Conservation (phyloP, 2,113 vertebrate species). For the Fulmarus glacialis region DNA sequence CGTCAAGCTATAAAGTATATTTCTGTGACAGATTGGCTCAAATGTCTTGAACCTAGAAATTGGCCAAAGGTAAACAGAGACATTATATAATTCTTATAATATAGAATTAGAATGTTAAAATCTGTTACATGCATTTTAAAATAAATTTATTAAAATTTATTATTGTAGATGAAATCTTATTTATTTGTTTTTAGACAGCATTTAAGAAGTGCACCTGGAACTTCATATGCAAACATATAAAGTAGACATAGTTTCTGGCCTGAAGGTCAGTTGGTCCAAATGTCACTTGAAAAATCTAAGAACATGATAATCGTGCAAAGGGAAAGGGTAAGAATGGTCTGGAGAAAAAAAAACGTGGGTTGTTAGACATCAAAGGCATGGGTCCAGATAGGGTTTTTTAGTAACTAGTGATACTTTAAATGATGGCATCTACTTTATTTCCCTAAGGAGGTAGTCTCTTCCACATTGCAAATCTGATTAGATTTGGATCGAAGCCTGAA, state of each 20-base stretch:
- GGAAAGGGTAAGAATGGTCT: background rate
- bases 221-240: background rate
- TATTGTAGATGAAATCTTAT: background rate
- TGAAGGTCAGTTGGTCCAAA: background rate
- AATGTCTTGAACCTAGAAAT: background rate
- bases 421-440: background rate
- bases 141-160: background rate
- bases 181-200: background rate
- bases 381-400: background rate
- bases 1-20: background rate
- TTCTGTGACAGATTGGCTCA: background rate
- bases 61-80: background rate
- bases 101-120: background rate
- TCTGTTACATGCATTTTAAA: background rate
- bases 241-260: background rate
- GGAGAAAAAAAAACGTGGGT: background rate
- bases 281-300: background rate
- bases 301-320: background rate
- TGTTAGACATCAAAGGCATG: background rate
- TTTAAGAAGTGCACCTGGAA: background rate
- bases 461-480: background rate
- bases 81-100: background rate
- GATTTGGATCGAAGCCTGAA: background rate
- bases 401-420: background rate
- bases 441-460: background rate